Evolutionary conservation across 1,140 invertebrate genomes (phyloP).

Genomic region (Latrodectus geometricus): DNA sequence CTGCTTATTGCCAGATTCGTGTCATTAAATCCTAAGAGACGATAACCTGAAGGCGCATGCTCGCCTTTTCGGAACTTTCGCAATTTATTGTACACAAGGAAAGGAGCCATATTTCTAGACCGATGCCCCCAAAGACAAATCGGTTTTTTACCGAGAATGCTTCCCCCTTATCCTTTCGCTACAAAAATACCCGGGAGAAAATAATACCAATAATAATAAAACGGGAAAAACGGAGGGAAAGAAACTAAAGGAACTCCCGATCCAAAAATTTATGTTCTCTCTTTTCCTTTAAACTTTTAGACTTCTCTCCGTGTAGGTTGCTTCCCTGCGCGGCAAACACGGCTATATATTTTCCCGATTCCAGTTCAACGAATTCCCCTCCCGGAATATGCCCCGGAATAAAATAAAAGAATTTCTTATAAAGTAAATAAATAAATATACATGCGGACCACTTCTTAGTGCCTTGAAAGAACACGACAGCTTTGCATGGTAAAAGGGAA

Average conservation of each 20-base stretch:
- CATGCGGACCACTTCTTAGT: neutral
- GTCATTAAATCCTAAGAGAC: too few species aligned
- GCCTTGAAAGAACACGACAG: neutral
- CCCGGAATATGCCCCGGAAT: too few species aligned
- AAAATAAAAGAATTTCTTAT: constrained; percentile 4
- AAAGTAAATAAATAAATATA: constrained; percentile 1
- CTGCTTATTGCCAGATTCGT: too few species aligned
- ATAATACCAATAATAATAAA: constrained; percentile 6
- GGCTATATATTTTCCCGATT: constrained; percentile 8
- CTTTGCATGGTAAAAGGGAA: neutral
- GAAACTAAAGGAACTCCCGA: constrained; percentile 4
- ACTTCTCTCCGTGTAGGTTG: neutral
- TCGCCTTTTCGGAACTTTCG: neutral
- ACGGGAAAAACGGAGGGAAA: neutral
- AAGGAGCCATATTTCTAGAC: constrained; percentile 1
- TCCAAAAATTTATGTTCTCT: constrained; percentile 18
- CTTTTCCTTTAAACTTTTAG: constrained; percentile 6
- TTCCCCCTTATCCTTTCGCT: constrained; percentile 18
- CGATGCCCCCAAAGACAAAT: constrained; percentile 14
- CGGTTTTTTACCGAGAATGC: neutral
- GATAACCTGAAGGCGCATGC: too few species aligned
- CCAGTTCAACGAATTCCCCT: neutral
- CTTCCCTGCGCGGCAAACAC: neutral
- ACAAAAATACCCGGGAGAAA: constrained; percentile 5
- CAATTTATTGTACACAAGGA: neutral